Evolutionary conservation across 2,888 invertebrate genomes (phyloP), one percentile per base, ranked within the genome.

Genomic region (Nipponacmea schrenckii): DNA sequence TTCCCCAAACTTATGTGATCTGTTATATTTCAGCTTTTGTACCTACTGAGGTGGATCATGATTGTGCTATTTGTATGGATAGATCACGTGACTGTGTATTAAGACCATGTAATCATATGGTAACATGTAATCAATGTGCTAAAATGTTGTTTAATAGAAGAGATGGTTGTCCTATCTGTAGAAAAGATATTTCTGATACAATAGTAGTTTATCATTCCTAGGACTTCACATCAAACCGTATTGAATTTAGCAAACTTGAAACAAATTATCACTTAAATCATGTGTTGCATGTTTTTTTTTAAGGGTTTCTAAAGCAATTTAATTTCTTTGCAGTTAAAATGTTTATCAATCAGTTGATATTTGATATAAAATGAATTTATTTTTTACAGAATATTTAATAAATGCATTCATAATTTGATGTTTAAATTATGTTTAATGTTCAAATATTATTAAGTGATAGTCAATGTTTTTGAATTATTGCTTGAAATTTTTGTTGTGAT

Each of bases 31-130:
- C 75, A 69, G 76, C 70, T 62, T 73, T 74, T 27, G 69, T 74
- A 44, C 74, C 76, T 20, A 77, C 70, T 69, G 75, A 81, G 67
- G 67, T 72, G n/a, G 89, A 89, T 48, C 83, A 84, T 27, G 90
- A 90, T 72, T 90, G 90, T 80, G 90, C 89, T 8, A 89, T 90
- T 64, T 90, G 90, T 82, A 89, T 90, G 89, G 89, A 90, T 74
- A 82, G 84, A 27, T 73, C 81, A 12, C 79, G 90, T 62, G 88
- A 90, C 81, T 89, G 89, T 76, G 85, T 90, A 12, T 82, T 90
- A 69, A 86, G 87, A 72, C 90, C 90, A 0, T 90, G 90, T 79
- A 88, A 90, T 77, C 90, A 90, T 81, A 85, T 90, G 84, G 87
- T 90, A 71, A 89, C 89, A 0, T 90, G 90, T 78, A 84, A 83